Evolutionary conservation across 2,113 vertebrate genomes (phyloP).

Genomic region (Microcebus lehilahytsara): DNA sequence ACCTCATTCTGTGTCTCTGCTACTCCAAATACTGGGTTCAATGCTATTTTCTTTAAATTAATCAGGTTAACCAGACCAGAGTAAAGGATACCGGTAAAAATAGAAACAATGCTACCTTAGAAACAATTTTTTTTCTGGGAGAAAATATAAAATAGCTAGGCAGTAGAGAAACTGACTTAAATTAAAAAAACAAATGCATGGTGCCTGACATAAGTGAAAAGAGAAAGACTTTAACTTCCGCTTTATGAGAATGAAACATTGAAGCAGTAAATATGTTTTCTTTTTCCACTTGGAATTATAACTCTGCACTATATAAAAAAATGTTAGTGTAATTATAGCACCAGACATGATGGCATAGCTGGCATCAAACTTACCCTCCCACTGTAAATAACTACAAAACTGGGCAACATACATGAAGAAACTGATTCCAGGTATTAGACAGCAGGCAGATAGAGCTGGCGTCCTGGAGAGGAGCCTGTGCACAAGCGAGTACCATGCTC

Average conservation of each 20-base stretch:
- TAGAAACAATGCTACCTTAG: not conserved
- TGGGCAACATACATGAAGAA: not conserved
- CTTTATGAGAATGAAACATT: not conserved
- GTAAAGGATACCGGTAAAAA: not conserved
- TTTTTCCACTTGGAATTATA: not conserved
- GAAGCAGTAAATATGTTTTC: not conserved
- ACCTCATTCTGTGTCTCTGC: not conserved
- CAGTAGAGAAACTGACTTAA: not conserved
- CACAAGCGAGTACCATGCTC: not conserved
- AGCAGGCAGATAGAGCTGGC: not conserved
- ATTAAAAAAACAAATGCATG: not conserved
- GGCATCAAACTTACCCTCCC: not conserved
- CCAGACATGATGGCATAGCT: not conserved
- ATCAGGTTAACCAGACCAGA: not conserved
- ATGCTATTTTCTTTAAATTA: not conserved
- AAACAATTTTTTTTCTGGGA: not conserved
- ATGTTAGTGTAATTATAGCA: not conserved
- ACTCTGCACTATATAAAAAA: not conserved
- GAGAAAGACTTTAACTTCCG: not conserved
- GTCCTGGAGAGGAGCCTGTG: not conserved
- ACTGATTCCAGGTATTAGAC: not conserved
- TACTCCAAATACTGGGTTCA: not conserved
- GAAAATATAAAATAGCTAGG: not conserved
- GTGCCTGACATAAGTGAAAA: not conserved
- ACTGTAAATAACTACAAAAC: not conserved